phyloP scores from a whole-genome alignment of 2,888 invertebrate species.

The Callimorpha dominula region DNA sequence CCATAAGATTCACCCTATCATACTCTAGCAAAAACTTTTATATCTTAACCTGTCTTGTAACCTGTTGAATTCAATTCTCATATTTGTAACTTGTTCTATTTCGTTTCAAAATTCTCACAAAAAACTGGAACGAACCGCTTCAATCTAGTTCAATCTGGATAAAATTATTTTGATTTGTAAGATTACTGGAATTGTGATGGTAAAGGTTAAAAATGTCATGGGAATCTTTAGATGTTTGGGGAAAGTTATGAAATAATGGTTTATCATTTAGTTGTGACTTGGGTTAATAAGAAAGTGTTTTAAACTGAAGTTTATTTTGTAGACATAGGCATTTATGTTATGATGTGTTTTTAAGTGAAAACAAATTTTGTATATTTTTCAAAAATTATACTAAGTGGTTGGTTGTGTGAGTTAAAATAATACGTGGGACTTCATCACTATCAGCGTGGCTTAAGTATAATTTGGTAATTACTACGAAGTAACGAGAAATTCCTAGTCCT shows the following conservation, averaged over 20 bases:
- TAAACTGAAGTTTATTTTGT: not conserved
- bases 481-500: too few relatives aligned
- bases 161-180: constrained; percentile 49
- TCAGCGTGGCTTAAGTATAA: too few relatives aligned
- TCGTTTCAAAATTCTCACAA: constrained; percentile 44
- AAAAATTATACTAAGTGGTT: too few relatives aligned
- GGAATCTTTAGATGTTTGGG: constrained; percentile 36
- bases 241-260: constrained; percentile 3
- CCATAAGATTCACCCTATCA: constrained; percentile 6
- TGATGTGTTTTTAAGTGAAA: not conserved
- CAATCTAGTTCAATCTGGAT: constrained; percentile 52
- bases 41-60: constrained; percentile 30
- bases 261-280: constrained; percentile 1
- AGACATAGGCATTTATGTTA: not conserved
- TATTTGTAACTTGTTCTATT: constrained; percentile 46
- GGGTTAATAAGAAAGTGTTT: not conserved
- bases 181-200: constrained; percentile 48
- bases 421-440: too few relatives aligned
- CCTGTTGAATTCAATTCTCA: constrained; percentile 50
- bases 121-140: constrained; percentile 46
- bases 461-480: too few relatives aligned
- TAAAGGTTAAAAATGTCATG: constrained; percentile 51
- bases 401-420: too few relatives aligned
- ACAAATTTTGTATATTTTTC: too few relatives aligned
- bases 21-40: constrained; percentile 1